Conservation (phyloP, 2,888 invertebrate genomes). For the Corythucha ciliata region DNA sequence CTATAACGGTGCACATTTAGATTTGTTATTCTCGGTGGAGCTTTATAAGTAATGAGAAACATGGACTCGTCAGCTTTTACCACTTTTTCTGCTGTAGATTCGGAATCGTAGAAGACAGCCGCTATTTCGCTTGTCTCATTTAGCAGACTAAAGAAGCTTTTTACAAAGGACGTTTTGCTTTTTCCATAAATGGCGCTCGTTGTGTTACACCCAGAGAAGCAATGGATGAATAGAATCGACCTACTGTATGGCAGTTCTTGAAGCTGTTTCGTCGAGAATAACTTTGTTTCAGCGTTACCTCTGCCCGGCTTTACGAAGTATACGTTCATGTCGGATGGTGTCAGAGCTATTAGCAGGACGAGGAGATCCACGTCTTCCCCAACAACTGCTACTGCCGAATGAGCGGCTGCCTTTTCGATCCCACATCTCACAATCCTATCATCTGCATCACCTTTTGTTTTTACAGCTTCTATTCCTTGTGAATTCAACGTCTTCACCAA, state of each 20-base stretch:
- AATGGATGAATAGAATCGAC: constrained; percentile 10
- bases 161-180: background rate
- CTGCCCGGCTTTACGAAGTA: constrained; percentile 17
- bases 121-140: too few species aligned
- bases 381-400: constrained; percentile 12
- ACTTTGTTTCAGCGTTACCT: background rate
- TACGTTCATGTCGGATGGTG: constrained; percentile 2
- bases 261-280: constrained; percentile 5
- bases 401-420: constrained; percentile 25
- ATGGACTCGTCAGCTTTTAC: too few species aligned
- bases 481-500: constrained; percentile 24
- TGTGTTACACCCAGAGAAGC: constrained; percentile 12
- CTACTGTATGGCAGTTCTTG: constrained; percentile 12
- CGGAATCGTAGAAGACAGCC: too few species aligned
- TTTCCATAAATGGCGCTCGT: background rate
- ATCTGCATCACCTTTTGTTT: constrained; percentile 31
- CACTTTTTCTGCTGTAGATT: too few species aligned
- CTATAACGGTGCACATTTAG: too few species aligned
- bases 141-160: too few species aligned
- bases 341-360: constrained; percentile 6
- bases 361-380: constrained; percentile 15
- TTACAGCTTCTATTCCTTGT: constrained; percentile 29
- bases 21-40: too few species aligned
- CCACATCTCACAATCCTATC: constrained; percentile 30
- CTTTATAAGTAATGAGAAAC: too few species aligned